Conservation (phyloP, 1,140 invertebrate genomes). For the Thaumetopoea pityocampa region DNA sequence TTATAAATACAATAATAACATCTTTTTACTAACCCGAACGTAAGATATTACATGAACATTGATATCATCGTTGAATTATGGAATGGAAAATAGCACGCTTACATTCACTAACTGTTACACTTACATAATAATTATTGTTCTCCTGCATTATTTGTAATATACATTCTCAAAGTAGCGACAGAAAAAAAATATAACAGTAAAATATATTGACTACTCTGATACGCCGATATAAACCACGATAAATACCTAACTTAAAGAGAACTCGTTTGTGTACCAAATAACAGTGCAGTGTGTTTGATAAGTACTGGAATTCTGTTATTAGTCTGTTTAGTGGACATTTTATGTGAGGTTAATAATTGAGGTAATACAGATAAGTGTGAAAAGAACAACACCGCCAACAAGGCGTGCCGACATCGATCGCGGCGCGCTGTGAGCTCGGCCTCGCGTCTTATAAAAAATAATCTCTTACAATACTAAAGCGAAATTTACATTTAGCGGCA, state of each 20-base stretch:
- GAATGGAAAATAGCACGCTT: conserved; percentile 76
- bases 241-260: conserved; percentile 64
- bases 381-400: conserved; percentile 34
- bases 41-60: conserved; percentile 74
- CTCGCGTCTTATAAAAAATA: no score
- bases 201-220: conserved; percentile 68
- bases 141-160: conserved; percentile 73
- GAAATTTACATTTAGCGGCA: no score
- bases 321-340: conserved; percentile 41
- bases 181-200: conserved; percentile 75
- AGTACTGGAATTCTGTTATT: conserved; percentile 63
- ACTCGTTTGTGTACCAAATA: conserved; percentile 69
- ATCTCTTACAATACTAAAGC: no score
- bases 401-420: conserved; percentile 1
- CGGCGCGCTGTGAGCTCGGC: conserved; percentile 1
- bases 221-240: conserved; percentile 65
- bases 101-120: conserved; percentile 75
- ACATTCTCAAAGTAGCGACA: conserved; percentile 71
- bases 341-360: conserved; percentile 65
- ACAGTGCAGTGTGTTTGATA: conserved; percentile 67
- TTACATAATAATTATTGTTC: conserved; percentile 76
- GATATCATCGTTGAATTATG: conserved; percentile 75
- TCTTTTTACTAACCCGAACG: conserved; percentile 73
- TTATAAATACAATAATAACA: conserved; percentile 75
- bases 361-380: conserved; percentile 64